Base-by-base conservation (phyloP, 2,113 vertebrate genomes). In the Poeciliopsis turrubarensis region DNA sequence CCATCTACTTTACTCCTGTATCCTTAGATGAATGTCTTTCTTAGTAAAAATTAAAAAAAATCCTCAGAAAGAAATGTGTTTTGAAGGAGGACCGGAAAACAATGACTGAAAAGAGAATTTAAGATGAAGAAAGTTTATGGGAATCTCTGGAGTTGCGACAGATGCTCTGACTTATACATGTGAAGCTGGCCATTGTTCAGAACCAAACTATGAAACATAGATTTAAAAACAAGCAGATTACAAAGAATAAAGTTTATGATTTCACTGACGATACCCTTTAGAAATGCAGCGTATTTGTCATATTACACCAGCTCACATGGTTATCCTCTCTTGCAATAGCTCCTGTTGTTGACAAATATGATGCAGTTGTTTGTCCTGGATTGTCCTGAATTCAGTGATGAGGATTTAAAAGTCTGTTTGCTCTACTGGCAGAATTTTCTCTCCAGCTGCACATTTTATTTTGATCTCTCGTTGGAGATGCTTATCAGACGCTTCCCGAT, bases 401-500 rank as follows among this genome's bases (percentile, higher is more conserved):
- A 68, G 63, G 65, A 61, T 72, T 73, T 75, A 4, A 54, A 64
- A 78, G 78, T 78, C 69, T 65, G 54, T 88, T 84, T 76, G 66
- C 31, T 37, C 68, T 68, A 69, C 26, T 62, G 63, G 64, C 62
- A 57, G 54, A 57, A 68, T 82, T 73, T 65, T 71, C 60, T 65
- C 39, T 61, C 26, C 78, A 86, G 80, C 77, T 78, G 66, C 75
- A 65, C 27, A 34, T 63, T 79, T 67, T 71, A 60, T 72, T 73
- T 79, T n/a, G 10, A 60, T 85, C 74, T 83, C 77, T 66, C 30
- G 26, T 74, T 75, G 70, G 60, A 75, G 82, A 77, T 78, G 81
- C 34, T 75, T 67, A 80, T 86, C 74, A 77, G 73, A 66, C 76
- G 57, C 62, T 83, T 80, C 63, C 75, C 82, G 65, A 84, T 80